These are phyloP conservation scores for Homalodisca vitripennis DNA, from an alignment of 1,140 invertebrate species.

Conservation along the genomic window DNA sequence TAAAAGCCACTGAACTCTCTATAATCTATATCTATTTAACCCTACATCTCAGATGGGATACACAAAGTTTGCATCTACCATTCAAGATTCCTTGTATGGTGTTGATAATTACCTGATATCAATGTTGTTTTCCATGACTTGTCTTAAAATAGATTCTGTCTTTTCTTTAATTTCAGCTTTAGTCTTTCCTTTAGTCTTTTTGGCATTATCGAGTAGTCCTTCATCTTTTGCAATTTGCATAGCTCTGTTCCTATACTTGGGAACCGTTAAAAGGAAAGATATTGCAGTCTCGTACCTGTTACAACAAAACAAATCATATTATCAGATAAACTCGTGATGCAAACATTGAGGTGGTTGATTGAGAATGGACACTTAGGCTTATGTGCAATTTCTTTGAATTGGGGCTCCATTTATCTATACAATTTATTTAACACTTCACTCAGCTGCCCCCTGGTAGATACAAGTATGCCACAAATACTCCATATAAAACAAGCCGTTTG, in stretches of 20 bases:
- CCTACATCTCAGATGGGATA: no score
- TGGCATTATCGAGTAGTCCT: constrained; percentile 57
- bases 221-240: constrained; percentile 78
- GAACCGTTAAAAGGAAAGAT: constrained; percentile 80
- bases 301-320: constrained; percentile 13
- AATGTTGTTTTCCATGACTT: constrained; percentile 86
- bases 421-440: no score
- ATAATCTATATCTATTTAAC: no score
- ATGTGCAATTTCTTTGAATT: neutral
- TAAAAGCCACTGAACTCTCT: no score
- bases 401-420: neutral
- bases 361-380: neutral
- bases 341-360: neutral
- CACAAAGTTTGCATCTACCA: no score
- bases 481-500: no score
- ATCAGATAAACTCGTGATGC: neutral
- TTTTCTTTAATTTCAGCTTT: constrained; percentile 79
- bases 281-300: constrained; percentile 78
- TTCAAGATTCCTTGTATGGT: no score
- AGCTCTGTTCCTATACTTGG: constrained; percentile 83
- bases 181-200: constrained; percentile 57
- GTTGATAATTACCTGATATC: constrained; percentile 68
- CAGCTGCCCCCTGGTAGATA: no score
- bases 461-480: no score
- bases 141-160: constrained; percentile 65